Percentiles rank a stretch among this genome's conserved stretches.
phyloP scores from a whole-genome alignment of 2,797 vertebrate species.

The Galagoides demidoff region DNA sequence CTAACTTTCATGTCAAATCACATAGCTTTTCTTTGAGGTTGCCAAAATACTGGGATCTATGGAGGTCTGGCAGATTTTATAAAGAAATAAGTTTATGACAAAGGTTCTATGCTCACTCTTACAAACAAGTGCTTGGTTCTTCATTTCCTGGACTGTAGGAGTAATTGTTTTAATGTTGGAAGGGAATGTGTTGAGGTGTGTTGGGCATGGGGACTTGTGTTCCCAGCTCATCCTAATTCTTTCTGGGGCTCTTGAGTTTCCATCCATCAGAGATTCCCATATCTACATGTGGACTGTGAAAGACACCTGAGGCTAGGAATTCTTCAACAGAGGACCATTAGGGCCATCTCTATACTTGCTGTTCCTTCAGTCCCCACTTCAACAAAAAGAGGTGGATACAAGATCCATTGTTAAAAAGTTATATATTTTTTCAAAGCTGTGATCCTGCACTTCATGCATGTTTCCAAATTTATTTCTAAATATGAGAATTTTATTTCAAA shows the following conservation, averaged over 20 bases:
- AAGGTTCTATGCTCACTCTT: not conserved
- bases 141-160: not conserved
- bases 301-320: not conserved
- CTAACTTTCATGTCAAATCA: conserved; percentile 34
- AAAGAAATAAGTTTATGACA: not conserved
- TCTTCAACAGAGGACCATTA: not conserved
- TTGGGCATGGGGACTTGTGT: not conserved
- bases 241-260: not conserved
- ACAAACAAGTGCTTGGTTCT: not conserved
- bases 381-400: not conserved
- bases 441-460: not conserved
- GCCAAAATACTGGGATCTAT: not conserved
- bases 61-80: not conserved
- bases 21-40: conserved; percentile 13
- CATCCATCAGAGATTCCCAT: not conserved
- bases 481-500: not conserved
- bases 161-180: not conserved
- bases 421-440: not conserved
- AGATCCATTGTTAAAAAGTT: not conserved
- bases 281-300: fast-evolving
- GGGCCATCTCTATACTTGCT: not conserved
- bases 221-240: not conserved
- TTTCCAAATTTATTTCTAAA: conserved; percentile 1
- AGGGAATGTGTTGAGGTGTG: not conserved
- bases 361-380: not conserved